phyloP scores from a whole-genome alignment of 2,113 vertebrate species.

The Mobula hypostoma region DNA sequence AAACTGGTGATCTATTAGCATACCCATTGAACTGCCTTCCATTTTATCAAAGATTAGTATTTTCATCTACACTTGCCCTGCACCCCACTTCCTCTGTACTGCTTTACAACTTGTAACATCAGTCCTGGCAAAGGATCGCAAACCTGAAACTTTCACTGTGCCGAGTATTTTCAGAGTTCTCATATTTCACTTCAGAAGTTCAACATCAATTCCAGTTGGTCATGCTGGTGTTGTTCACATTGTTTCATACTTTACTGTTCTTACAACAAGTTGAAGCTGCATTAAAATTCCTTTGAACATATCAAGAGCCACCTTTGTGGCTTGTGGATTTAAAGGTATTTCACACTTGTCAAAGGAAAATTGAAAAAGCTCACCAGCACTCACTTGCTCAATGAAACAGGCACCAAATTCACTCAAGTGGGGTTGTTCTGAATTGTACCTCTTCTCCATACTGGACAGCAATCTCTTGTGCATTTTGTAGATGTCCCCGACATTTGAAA shows the following conservation, averaged over 20 bases:
- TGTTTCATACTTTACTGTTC: not conserved
- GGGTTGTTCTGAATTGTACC: not conserved
- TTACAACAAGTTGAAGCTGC: not conserved
- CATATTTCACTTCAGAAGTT: not conserved
- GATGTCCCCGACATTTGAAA: not conserved
- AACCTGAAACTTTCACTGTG: not conserved
- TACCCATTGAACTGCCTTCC: not conserved
- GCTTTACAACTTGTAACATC: no score
- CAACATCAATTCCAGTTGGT: not conserved
- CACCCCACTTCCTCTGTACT: no score
- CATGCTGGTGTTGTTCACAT: not conserved
- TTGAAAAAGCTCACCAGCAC: not conserved
- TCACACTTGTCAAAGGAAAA: not conserved
- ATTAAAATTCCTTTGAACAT: not conserved
- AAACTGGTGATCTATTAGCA: not conserved
- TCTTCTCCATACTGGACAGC: not conserved
- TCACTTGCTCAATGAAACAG: not conserved
- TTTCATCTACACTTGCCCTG: no score
- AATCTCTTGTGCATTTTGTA: conserved; percentile 10
- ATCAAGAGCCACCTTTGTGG: not conserved
- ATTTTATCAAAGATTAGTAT: no score
- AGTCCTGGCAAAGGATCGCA: not conserved
- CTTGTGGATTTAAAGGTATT: not conserved
- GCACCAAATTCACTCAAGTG: conserved; percentile 6
- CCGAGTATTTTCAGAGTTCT: not conserved